Conservation (phyloP, 1,140 invertebrate species). For the Bombus vancouverensis region DNA sequence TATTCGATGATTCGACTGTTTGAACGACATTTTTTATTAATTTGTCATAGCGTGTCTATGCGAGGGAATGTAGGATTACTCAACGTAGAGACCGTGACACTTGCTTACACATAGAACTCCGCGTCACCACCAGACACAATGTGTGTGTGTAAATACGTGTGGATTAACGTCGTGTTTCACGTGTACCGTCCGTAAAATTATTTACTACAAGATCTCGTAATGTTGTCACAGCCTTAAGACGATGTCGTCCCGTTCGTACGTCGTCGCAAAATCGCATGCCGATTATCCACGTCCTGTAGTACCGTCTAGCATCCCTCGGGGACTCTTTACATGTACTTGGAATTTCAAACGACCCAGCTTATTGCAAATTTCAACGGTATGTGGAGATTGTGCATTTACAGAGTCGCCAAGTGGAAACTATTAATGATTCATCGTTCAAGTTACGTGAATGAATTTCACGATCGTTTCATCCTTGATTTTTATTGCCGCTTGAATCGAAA, state of each 20-base stretch:
- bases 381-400: not conserved
- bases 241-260: not conserved
- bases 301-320: too few species aligned
- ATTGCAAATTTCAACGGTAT: not conserved
- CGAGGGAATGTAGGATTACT: conserved; percentile 2
- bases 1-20: not conserved
- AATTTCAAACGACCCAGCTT: not conserved
- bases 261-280: not conserved
- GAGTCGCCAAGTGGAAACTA: not conserved
- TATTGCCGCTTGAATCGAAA: not conserved
- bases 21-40: not conserved
- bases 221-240: not conserved
- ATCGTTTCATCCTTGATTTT: conserved; percentile 10
- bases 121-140: not conserved
- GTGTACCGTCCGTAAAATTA: conserved; percentile 16
- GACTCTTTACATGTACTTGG: not conserved
- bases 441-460: conserved; percentile 14
- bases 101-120: not conserved
- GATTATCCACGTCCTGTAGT: not conserved
- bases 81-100: conserved; percentile 26
- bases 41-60: not conserved
- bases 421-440: not conserved
- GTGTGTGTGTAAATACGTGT: not conserved
- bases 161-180: conserved; percentile 31
- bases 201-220: conserved; percentile 6